These are phyloP conservation scores for Myxocyprinus asiaticus DNA, from an alignment of 2,113 vertebrate species.

Conservation along the genomic window DNA sequence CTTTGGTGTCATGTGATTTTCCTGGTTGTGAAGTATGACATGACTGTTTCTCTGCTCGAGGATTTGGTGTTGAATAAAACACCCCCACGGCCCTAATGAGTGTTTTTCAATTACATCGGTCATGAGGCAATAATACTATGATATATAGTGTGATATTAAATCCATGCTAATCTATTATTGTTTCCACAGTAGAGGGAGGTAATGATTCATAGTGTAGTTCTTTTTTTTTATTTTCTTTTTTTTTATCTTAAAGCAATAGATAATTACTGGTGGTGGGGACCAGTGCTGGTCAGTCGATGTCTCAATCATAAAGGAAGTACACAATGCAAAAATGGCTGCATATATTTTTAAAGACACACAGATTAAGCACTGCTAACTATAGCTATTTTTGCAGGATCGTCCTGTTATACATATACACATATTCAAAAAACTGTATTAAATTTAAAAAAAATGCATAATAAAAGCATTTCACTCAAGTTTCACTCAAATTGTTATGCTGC, in stretches of 20 bases:
- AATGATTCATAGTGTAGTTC: conserved; percentile 26
- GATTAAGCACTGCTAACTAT: not conserved
- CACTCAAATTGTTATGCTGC: too few relatives aligned
- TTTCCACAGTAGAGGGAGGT: conserved; percentile 62
- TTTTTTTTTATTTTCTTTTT: not conserved
- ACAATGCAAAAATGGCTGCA: not conserved
- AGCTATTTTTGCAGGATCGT: too few relatives aligned
- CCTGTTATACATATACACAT: too few relatives aligned
- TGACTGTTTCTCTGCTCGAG: conserved; percentile 73
- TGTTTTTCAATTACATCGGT: conserved; percentile 99
- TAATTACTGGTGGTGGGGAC: conserved; percentile 14
- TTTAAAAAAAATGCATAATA: too few relatives aligned
- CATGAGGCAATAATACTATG: conserved; percentile 94
- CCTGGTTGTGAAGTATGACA: conserved; percentile 69
- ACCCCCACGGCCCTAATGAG: conserved; percentile 93
- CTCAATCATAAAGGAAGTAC: not conserved
- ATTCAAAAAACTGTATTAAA: too few relatives aligned
- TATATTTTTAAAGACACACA: not conserved
- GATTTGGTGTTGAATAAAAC: conserved; percentile 90
- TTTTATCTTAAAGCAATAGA: conserved; percentile 2
- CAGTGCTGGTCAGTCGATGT: conserved; percentile 3
- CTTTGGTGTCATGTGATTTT: conserved; percentile 77
- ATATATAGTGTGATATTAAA: conserved; percentile 99
- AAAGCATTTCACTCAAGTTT: too few relatives aligned
- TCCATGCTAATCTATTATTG: conserved; percentile 94